Evolutionary conservation across 2,113 vertebrate species (phyloP).

Genomic region (Equus przewalskii): DNA sequence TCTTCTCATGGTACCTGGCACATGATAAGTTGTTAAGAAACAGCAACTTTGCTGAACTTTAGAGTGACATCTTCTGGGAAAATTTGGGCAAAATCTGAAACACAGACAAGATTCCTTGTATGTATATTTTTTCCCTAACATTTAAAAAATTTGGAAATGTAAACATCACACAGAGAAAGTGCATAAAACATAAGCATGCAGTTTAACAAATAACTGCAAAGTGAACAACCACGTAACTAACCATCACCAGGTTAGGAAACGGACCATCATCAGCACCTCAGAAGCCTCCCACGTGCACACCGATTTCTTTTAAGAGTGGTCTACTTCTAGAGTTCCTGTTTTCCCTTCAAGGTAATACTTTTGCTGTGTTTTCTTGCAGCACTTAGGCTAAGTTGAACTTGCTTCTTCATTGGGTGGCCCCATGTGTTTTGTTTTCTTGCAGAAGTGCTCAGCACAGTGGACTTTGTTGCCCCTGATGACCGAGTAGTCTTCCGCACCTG

Average conservation of each 20-base stretch:
- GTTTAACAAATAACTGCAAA: neutral
- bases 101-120: neutral
- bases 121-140: neutral
- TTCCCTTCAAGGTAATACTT: neutral
- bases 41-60: neutral
- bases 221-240: neutral
- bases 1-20: neutral
- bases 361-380: slow-evolving; percentile 21
- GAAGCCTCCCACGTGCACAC: neutral
- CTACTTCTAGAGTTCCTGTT: neutral
- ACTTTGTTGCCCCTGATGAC: slow-evolving; percentile 96
- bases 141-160: slow-evolving; percentile 4
- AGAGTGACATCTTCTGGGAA: neutral
- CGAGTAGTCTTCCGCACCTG: slow-evolving; percentile 97
- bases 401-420: neutral
- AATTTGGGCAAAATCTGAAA: neutral
- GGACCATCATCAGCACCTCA: neutral
- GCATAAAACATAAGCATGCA: neutral
- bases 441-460: slow-evolving; percentile 95
- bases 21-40: neutral
- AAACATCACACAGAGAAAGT: neutral
- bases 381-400: neutral
- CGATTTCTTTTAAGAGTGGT: neutral
- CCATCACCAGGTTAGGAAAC: neutral
- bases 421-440: slow-evolving; percentile 67